Percentiles rank a stretch among this genome's conserved stretches.
Evolutionary conservation across 2,797 vertebrate genomes (phyloP).

Genomic region (Avahi laniger): DNA sequence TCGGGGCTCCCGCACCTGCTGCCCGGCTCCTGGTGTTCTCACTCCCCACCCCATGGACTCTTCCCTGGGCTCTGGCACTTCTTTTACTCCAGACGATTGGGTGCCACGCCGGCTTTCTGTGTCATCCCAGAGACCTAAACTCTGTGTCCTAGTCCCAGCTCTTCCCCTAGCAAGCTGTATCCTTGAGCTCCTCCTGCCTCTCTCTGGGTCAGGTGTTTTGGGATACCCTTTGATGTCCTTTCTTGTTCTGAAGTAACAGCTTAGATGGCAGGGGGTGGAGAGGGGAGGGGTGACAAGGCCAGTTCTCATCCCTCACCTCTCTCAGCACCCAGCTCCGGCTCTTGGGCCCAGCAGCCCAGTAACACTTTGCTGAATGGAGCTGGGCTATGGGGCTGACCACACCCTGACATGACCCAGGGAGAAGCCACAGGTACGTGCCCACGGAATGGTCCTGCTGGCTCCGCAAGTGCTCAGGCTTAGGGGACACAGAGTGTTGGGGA

Average conservation of each 20-base stretch:
- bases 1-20: neutral
- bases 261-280: neutral
- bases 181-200: neutral
- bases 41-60: too few species aligned
- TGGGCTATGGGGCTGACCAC: neutral
- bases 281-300: neutral
- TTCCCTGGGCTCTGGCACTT: neutral
- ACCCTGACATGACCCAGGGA: neutral
- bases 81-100: neutral
- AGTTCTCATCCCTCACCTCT: neutral
- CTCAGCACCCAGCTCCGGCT: neutral
- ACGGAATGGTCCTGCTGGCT: fast-evolving
- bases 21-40: fast-evolving
- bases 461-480: neutral
- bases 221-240: neutral
- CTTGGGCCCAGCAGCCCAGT: neutral
- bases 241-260: neutral
- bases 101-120: neutral
- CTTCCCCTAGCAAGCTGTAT: neutral
- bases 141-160: neutral
- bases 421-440: neutral
- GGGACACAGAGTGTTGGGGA: neutral
- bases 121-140: neutral
- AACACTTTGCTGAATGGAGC: neutral
- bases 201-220: neutral